Conservation (phyloP, 2,888 invertebrate genomes). For the Phoronis australis region DNA sequence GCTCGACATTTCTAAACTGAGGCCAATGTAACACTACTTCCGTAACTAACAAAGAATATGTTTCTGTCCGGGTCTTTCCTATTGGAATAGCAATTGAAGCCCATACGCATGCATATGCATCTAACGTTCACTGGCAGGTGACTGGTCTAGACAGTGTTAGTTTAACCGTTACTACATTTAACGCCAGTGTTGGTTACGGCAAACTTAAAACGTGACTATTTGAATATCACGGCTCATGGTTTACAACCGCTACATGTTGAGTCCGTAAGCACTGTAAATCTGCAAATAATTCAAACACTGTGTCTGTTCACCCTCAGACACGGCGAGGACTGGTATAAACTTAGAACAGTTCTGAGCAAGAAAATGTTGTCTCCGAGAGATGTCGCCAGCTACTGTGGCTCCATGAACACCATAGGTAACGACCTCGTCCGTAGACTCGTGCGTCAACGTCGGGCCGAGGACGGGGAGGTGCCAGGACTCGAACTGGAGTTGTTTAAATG, state of each 20-base stretch:
- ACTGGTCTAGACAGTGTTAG: background rate
- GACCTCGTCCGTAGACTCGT: conserved; percentile 39
- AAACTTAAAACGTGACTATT: too few species aligned
- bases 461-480: conserved; percentile 28
- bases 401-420: conserved; percentile 41
- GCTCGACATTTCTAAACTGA: too few species aligned
- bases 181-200: background rate
- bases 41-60: too few species aligned
- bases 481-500: conserved; percentile 50
- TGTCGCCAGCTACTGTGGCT: conserved; percentile 31
- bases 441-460: conserved; percentile 12
- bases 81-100: too few species aligned
- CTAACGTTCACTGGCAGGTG: too few species aligned
- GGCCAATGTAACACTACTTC: too few species aligned
- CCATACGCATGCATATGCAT: too few species aligned
- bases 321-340: conserved; percentile 48
- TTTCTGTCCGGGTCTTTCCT: too few species aligned
- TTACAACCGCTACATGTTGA: background rate
- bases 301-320: conserved; percentile 28
- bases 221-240: background rate
- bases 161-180: background rate
- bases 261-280: background rate
- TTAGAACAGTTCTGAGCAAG: conserved; percentile 40
- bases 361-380: conserved; percentile 46
- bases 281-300: background rate